Evolutionary conservation across 2,797 vertebrate genomes (phyloP), one percentile per base, ranked within the genome.

Genomic region (Gadopsis bispinosus): DNA sequence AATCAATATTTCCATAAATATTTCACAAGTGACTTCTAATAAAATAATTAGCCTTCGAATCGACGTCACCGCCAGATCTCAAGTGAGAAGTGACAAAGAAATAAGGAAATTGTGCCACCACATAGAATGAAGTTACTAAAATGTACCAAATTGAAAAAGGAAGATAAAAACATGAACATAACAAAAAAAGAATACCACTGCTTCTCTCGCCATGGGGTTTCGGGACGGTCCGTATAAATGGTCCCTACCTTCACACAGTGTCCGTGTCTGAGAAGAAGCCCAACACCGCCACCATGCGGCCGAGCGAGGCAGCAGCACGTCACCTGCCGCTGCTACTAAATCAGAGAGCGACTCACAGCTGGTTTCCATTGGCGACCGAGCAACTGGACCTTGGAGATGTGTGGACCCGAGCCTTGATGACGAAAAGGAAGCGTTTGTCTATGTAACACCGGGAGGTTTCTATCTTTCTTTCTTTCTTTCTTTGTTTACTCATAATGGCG

Each of bases 341-440:
- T 48, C 66, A 51, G 13, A 12, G 31, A 8, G 8, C 4, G 2
- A 22, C 1, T 17, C 43, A n/a, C 35, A 13, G 0, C 7, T 10
- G 59, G 91, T 92, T 90, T 69, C 83, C 43, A 86, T 11, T 81
- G 60, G 87, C 79, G 69, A 93, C 91, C 47, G 39, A 76, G 62
- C 69, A 89, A 88, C 83, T 55, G 5, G 82, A 80, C 78, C 22
- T 45, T 26, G 0, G 7, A 19, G 8, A 65, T 10, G 17, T 45
- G 43, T 33, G 3, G 8, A 61, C 9, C 9, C 4, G 5, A 55
- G 16, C 0, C 1, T 20, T 11, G n/a, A 33, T 3, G 0, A 7
- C 0, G 4, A 11, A 45, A 26, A 19, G 1, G 5, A 10, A 22
- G 10, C 31, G 3, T 33, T 45, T 37, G 0, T 20, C 10, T 1